A percentile compares a stretch with the other conserved stretches of the same genome.
Evolutionary conservation across 2,113 vertebrate genomes (phyloP).

Genomic region (Ceyx melanurus): DNA sequence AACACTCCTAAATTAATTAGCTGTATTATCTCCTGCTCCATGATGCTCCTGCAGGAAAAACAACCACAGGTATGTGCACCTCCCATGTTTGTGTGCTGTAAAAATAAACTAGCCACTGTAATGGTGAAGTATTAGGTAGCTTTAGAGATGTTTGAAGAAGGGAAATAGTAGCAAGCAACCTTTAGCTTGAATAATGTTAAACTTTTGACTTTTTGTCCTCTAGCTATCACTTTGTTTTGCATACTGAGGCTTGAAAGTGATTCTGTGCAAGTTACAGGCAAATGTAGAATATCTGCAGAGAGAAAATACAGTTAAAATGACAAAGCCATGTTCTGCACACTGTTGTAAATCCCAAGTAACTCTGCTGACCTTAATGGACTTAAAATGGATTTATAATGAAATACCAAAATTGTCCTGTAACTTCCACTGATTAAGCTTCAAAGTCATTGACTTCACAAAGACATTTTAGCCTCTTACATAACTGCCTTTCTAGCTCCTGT

Average conservation of each 20-base stretch:
- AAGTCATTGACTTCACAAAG: conserved; percentile 25
- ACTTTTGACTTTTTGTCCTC: not conserved
- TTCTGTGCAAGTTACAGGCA: not conserved
- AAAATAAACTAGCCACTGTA: not conserved
- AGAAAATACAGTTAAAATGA: not conserved
- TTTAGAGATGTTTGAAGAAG: not conserved
- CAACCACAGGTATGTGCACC: not conserved
- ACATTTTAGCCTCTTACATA: not conserved
- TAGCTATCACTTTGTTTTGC: not conserved
- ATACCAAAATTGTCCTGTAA: not conserved
- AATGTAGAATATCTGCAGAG: not conserved
- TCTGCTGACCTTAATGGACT: not conserved
- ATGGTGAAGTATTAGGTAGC: not conserved
- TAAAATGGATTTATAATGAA: conserved; percentile 7
- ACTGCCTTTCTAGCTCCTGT: not conserved
- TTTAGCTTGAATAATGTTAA: not conserved
- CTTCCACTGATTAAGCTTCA: not conserved
- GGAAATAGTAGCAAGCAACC: not conserved
- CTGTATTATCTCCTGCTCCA: conserved; percentile 49
- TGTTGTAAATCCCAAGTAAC: not conserved
- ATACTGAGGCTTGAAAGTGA: not conserved
- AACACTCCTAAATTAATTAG: conserved; percentile 30
- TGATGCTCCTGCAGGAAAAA: conserved; percentile 62
- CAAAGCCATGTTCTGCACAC: not conserved
- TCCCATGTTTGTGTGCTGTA: conserved; percentile 11